Conservation (phyloP, 2,888 invertebrate genomes). For the Apamea anceps region DNA sequence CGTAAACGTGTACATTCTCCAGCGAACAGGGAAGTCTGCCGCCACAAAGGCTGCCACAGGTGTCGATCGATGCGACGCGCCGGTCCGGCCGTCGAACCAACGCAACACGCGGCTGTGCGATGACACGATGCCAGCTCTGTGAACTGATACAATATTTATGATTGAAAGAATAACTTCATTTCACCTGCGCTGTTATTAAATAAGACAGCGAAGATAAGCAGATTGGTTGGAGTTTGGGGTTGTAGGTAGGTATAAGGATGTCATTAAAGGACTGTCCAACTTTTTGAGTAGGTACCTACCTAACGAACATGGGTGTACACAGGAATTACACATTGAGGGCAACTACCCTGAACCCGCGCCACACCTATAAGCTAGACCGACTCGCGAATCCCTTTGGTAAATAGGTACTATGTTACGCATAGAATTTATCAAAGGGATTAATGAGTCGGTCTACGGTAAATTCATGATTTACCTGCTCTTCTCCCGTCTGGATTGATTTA, state of each 20-base stretch:
- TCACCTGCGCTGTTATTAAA: background rate
- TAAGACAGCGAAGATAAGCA: background rate
- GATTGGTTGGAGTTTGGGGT: background rate
- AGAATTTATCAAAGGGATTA: background rate
- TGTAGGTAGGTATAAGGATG: background rate
- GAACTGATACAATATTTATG: conserved; percentile 57
- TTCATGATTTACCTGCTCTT: background rate
- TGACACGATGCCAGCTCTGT: conserved; percentile 30
- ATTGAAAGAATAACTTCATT: conserved; percentile 11
- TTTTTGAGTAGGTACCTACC: background rate
- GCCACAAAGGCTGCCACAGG: conserved; percentile 80
- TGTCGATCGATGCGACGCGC: conserved; percentile 88
- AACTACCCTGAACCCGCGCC: background rate
- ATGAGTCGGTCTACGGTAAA: background rate
- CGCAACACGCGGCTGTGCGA: conserved; percentile 48
- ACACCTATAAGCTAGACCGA: background rate
- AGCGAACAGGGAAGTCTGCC: conserved; percentile 73
- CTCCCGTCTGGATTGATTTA: background rate
- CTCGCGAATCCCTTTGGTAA: background rate
- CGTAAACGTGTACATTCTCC: conserved; percentile 52
- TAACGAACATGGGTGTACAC: background rate
- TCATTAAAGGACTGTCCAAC: no score
- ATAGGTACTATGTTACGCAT: background rate
- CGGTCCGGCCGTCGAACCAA: conserved; percentile 72
- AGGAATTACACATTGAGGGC: background rate